Conservation (phyloP, 1,140 invertebrate genomes). For the Drosophila arawakana region DNA sequence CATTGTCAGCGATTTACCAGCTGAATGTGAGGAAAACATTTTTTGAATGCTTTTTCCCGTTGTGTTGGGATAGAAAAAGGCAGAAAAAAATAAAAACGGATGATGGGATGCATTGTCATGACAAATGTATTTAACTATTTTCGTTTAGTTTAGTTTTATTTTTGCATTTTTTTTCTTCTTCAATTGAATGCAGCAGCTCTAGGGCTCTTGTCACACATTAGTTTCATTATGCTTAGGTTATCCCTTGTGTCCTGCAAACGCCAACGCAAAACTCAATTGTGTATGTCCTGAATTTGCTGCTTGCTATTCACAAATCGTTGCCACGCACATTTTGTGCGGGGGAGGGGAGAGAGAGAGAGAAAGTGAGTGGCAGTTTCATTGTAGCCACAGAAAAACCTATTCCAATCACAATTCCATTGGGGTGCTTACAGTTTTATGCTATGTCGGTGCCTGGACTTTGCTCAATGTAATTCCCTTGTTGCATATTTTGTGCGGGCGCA, state of each 20-base stretch:
- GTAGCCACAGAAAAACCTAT: conserved; percentile 21
- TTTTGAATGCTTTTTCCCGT: conserved; percentile 65
- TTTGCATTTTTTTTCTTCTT: conserved; percentile 20
- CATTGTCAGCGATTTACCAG: conserved; percentile 80
- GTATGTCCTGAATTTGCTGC: conserved; percentile 27
- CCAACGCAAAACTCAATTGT: conserved; percentile 2
- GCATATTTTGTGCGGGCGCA: conserved; percentile 55
- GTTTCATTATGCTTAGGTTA: conserved; percentile 65
- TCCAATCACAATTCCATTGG: conserved; percentile 30
- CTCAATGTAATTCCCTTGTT: conserved; percentile 46
- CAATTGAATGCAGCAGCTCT: conserved; percentile 45
- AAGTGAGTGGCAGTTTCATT: conserved; percentile 28
- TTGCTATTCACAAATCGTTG: conserved; percentile 70
- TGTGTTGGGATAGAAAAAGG: neutral
- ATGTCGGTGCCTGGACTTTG: conserved; percentile 31
- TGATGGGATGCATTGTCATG: conserved; percentile 62
- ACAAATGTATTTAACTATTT: conserved; percentile 82
- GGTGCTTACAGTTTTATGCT: conserved; percentile 30
- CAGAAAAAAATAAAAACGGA: neutral
- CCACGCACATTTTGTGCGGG: conserved; percentile 55
- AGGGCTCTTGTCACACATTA: conserved; percentile 80
- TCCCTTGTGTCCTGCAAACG: conserved; percentile 28
- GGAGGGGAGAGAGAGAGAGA: neutral
- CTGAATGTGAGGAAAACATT: conserved; percentile 75
- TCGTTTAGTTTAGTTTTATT: conserved; percentile 57